phyloP scores from a whole-genome alignment of 1,140 invertebrate species.

The Zaprionus lachaisei region DNA sequence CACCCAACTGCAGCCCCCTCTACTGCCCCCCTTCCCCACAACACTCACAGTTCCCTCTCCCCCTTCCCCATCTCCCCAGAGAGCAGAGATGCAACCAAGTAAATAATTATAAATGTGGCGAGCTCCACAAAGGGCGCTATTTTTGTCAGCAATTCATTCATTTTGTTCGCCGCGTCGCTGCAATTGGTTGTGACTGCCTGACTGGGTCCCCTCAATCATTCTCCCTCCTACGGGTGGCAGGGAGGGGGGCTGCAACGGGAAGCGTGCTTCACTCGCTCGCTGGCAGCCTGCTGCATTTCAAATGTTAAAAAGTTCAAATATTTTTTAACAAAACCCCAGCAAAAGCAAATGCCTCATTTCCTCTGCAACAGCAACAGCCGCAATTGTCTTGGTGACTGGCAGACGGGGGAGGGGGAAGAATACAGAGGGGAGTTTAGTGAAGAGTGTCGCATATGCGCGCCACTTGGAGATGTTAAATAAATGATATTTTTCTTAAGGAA shows the following conservation, averaged over 20 bases:
- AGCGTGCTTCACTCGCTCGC: conserved; percentile 55
- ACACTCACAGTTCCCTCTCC: not conserved
- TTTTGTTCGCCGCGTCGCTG: conserved; percentile 50
- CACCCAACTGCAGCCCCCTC: not conserved
- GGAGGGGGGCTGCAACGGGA: conserved; percentile 42
- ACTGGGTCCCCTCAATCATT: conserved; percentile 22
- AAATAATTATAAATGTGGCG: conserved; percentile 50
- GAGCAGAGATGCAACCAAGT: conserved; percentile 15
- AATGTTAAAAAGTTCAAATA: conserved; percentile 83
- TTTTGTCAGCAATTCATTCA: conserved; percentile 77
- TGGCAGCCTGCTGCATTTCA: conserved; percentile 71
- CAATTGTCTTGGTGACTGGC: conserved; percentile 63
- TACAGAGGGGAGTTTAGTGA: not conserved
- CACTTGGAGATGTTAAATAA: conserved; percentile 66
- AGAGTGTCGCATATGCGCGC: conserved; percentile 47
- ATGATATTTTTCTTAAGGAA: conserved; percentile 49
- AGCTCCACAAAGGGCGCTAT: conserved; percentile 54
- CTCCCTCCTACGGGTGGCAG: not conserved
- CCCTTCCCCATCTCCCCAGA: conserved; percentile 6
- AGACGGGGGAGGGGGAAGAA: not conserved
- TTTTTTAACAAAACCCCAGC: conserved; percentile 62
- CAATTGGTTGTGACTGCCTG: conserved; percentile 49
- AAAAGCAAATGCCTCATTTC: conserved; percentile 82
- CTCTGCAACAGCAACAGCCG: conserved; percentile 52
- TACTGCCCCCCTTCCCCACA: not conserved